phyloP scores from a whole-genome alignment of 2,888 invertebrate genomes.

The Strigamia crassipes region DNA sequence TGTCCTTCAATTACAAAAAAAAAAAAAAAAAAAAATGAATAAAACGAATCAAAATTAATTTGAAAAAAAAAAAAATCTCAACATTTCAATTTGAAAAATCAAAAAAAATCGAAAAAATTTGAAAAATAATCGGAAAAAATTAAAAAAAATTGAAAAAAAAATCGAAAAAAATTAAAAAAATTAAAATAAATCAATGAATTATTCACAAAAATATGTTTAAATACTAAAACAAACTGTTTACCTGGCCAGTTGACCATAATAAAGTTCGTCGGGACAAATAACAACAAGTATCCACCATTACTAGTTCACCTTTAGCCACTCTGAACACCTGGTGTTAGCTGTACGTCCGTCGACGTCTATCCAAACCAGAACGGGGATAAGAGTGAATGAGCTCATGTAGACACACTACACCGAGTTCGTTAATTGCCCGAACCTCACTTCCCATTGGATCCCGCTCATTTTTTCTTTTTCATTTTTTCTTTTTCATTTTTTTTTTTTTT shows the following conservation, averaged over 20 bases:
- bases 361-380: conserved; percentile 4
- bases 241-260: not conserved
- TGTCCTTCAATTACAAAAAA: not conserved
- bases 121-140: not conserved
- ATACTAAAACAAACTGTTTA: too few species aligned
- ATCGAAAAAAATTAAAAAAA: not conserved
- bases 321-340: not conserved
- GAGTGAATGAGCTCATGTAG: conserved; percentile 25
- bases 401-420: not conserved
- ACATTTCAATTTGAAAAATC: too few species aligned
- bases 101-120: not conserved
- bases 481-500: too few species aligned
- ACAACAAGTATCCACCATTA: conserved; percentile 5
- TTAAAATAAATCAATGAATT: too few species aligned
- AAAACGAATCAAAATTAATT: too few species aligned
- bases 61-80: not conserved
- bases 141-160: not conserved
- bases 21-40: not conserved
- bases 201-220: too few species aligned
- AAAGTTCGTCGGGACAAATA: not conserved
- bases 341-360: not conserved
- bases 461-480: not conserved
- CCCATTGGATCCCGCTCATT: conserved; percentile 7
- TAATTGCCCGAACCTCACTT: not conserved
- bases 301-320: not conserved